Evolutionary conservation across 2,797 vertebrate genomes (phyloP).

Genomic region (Syngnathus acus): DNA sequence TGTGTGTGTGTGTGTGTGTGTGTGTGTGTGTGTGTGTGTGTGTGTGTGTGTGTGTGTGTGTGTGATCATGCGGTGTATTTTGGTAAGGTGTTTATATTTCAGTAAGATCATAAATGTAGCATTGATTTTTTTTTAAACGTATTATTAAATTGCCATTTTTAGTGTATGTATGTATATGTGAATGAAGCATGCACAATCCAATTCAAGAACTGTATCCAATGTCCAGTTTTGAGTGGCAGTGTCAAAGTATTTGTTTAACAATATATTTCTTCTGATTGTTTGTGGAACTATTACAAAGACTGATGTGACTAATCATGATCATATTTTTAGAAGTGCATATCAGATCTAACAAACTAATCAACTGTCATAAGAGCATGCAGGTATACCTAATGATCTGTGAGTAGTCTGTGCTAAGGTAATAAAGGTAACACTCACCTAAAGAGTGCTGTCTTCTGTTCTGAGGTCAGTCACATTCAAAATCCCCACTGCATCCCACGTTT

Average conservation of each 20-base stretch:
- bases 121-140: neutral
- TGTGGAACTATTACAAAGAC: neutral
- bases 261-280: neutral
- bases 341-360: neutral
- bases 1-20: conserved; percentile 7
- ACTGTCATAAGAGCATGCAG: neutral
- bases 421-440: conserved; percentile 39
- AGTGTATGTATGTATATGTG: neutral
- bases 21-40: conserved; percentile 9
- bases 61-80: conserved; percentile 41
- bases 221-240: neutral
- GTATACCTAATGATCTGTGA: neutral
- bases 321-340: neutral
- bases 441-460: neutral
- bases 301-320: neutral
- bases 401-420: neutral
- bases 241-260: neutral
- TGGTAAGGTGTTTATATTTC: conserved; percentile 13
- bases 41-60: conserved; percentile 7
- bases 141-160: neutral
- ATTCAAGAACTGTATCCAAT: neutral
- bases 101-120: neutral
- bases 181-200: neutral
- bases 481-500: conserved; percentile 3
- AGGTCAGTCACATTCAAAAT: conserved; percentile 3